Conservation (phyloP, 1,140 invertebrate genomes). For the Tetraneura akinire region DNA sequence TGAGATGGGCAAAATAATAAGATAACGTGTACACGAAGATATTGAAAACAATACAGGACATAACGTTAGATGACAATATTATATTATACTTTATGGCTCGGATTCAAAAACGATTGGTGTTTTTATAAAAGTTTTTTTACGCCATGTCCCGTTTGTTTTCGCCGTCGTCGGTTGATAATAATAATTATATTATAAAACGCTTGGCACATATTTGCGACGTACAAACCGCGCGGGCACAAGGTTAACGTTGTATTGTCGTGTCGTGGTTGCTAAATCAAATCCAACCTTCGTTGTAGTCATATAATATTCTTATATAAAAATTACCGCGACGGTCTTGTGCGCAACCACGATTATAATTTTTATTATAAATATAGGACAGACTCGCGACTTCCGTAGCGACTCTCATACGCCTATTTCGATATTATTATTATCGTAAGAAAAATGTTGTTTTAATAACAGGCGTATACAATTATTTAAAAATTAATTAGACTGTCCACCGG, state of each 20-base stretch:
- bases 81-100: too few species aligned
- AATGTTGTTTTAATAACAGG: not conserved
- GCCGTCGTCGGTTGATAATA: not conserved
- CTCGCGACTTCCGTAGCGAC: not conserved
- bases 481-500: too few species aligned
- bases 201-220: constrained; percentile 19
- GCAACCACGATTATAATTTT: not conserved
- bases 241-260: not conserved
- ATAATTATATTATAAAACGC: constrained; percentile 18
- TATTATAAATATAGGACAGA: not conserved
- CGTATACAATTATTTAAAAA: too few species aligned
- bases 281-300: constrained; percentile 9
- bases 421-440: not conserved
- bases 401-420: not conserved
- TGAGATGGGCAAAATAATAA: too few species aligned
- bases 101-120: too few species aligned
- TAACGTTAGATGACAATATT: too few species aligned
- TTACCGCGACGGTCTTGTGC: not conserved
- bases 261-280: constrained; percentile 15
- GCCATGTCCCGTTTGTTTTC: not conserved
- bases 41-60: too few species aligned
- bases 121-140: too few species aligned
- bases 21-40: too few species aligned
- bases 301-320: not conserved
- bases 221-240: constrained; percentile 3